Evolutionary conservation across 1,140 invertebrate species (phyloP).

Genomic region (Elymnias hypermnestra): DNA sequence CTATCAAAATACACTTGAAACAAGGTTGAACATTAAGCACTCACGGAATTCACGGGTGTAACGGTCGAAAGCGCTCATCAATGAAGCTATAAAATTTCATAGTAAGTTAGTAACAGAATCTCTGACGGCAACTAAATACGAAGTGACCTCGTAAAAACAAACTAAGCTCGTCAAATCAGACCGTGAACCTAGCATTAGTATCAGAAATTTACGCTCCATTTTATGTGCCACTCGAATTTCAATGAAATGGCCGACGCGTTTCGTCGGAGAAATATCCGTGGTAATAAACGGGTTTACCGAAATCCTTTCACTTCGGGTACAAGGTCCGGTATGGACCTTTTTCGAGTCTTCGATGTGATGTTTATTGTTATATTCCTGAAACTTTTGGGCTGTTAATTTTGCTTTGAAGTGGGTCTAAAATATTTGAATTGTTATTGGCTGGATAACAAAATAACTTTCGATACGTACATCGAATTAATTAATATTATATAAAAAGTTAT

Average conservation of each 20-base stretch:
- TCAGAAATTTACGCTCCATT: conserved; percentile 32
- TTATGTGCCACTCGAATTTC: conserved; percentile 58
- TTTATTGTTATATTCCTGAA: conserved; percentile 40
- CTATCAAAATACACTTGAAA: conserved; percentile 2
- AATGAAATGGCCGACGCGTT: conserved; percentile 44
- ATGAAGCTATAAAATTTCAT: conserved; percentile 5
- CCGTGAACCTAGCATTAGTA: conserved; percentile 32
- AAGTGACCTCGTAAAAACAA: conserved; percentile 30
- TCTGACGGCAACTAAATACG: conserved; percentile 20
- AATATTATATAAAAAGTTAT: no score
- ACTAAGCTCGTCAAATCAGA: conserved; percentile 28
- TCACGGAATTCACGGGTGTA: background rate
- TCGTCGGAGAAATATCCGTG: conserved; percentile 21
- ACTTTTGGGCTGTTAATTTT: conserved; percentile 31
- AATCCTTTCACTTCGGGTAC: conserved; percentile 46
- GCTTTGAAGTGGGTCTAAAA: no score
- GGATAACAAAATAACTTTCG: no score
- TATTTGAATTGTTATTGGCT: no score
- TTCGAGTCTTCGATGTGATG: conserved; percentile 42
- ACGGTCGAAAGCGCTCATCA: background rate
- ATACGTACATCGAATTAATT: no score
- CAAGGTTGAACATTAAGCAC: conserved; percentile 1
- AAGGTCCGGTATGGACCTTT: conserved; percentile 35
- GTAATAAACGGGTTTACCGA: conserved; percentile 52
- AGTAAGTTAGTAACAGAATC: conserved; percentile 12